Conservation (phyloP, 2,113 vertebrate genomes). For the Clupea harengus region DNA sequence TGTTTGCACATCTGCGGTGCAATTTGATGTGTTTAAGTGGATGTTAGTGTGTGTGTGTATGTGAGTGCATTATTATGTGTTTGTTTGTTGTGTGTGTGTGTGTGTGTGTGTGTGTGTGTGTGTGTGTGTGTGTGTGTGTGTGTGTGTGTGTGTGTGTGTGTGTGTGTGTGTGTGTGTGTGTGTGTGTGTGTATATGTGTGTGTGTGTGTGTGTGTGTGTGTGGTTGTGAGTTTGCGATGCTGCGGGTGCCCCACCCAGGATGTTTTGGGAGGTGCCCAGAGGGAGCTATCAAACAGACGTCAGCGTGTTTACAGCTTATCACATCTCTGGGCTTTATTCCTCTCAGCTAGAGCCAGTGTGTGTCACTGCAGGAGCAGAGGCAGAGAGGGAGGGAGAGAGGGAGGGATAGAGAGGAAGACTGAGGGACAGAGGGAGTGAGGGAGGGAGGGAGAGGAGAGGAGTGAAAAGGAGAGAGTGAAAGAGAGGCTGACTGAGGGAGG, state of each 20-base stretch:
- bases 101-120: not conserved
- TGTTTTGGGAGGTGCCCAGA: slow-evolving; percentile 29
- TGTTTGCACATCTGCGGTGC: not conserved
- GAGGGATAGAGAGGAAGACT: slow-evolving; percentile 37
- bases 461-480: not conserved
- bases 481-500: not conserved
- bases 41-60: slow-evolving; percentile 16
- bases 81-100: slow-evolving; percentile 16
- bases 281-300: slow-evolving; percentile 17
- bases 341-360: slow-evolving; percentile 35
- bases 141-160: not conserved
- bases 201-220: not conserved
- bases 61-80: slow-evolving; percentile 13
- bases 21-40: slow-evolving; percentile 13
- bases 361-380: slow-evolving; percentile 22
- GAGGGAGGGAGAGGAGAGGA: not conserved
- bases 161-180: not conserved
- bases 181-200: not conserved
- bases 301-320: slow-evolving; percentile 43
- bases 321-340: slow-evolving; percentile 38
- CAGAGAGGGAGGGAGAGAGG: slow-evolving; percentile 19
- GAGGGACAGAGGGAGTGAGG: slow-evolving; percentile 28
- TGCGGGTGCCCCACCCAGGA: slow-evolving; percentile 3
- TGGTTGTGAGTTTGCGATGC: not conserved
- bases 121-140: not conserved